Evolutionary conservation across 1,140 invertebrate genomes (phyloP).

Genomic region (Drosophila pandora): DNA sequence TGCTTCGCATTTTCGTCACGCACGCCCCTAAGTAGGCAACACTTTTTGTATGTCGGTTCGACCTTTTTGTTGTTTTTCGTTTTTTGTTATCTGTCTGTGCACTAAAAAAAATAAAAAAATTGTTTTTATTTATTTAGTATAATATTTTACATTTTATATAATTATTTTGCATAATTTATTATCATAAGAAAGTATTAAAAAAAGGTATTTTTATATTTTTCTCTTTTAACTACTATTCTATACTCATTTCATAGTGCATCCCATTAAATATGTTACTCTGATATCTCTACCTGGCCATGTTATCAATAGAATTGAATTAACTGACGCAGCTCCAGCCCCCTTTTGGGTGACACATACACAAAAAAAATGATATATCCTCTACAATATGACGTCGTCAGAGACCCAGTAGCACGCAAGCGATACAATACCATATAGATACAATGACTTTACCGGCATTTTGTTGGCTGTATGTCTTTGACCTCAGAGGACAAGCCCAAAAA

Average conservation of each 20-base stretch:
- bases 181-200: too few relatives aligned
- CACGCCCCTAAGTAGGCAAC: conserved; percentile 59
- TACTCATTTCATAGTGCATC: not conserved
- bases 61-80: not conserved
- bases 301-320: conserved; percentile 46
- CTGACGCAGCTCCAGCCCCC: conserved; percentile 43
- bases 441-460: conserved; percentile 21
- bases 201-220: not conserved
- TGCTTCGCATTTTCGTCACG: conserved; percentile 43
- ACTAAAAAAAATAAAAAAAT: conserved; percentile 1
- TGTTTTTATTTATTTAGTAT: not conserved
- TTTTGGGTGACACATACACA: conserved; percentile 6
- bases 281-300: conserved; percentile 18
- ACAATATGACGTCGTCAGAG: conserved; percentile 26
- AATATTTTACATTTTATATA: too few relatives aligned
- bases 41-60: conserved; percentile 17
- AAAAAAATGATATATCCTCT: conserved; percentile 1
- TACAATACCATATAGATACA: not conserved
- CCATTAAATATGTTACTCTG: conserved; percentile 29
- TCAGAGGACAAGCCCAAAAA: conserved; percentile 60
- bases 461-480: conserved; percentile 58
- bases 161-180: too few relatives aligned
- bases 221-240: too few relatives aligned
- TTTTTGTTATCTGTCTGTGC: conserved; percentile 6
- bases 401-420: conserved; percentile 7